These are phyloP conservation scores for Entomobrya proxima DNA, from an alignment of 2,888 invertebrate species.

Conservation along the genomic window DNA sequence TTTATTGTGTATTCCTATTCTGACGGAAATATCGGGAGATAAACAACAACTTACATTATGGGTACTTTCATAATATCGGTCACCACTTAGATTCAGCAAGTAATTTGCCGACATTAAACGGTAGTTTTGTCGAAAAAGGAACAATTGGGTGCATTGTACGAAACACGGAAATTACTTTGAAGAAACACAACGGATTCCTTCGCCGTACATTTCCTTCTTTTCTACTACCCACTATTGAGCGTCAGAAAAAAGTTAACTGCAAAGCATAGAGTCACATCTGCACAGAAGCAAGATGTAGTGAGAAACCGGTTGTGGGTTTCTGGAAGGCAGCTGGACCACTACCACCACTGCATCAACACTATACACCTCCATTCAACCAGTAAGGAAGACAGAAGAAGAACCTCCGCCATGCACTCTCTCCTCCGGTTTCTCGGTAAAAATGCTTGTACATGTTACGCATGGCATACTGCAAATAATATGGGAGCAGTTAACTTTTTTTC, in stretches of 20 bases:
- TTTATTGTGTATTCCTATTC: conserved; percentile 29
- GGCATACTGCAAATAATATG: conserved; percentile 43
- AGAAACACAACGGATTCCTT: not conserved
- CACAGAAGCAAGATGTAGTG: conserved; percentile 55
- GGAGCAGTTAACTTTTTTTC: conserved; percentile 50
- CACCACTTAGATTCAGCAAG: not conserved
- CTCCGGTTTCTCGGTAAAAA: conserved; percentile 20
- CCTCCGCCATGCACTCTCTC: not conserved
- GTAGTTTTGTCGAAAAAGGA: not conserved
- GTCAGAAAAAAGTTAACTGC: not conserved
- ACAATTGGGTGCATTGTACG: conserved; percentile 7
- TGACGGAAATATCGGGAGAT: too few species aligned
- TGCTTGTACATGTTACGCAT: conserved; percentile 49
- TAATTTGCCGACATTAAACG: conserved; percentile 21
- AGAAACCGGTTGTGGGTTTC: conserved; percentile 50
- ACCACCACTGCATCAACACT: not conserved
- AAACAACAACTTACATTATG: too few species aligned
- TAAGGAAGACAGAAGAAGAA: not conserved
- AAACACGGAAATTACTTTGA: not conserved
- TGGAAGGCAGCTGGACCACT: conserved; percentile 61
- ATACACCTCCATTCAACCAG: conserved; percentile 35
- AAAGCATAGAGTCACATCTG: conserved; percentile 53
- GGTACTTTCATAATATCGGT: not conserved
- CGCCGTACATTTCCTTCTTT: not conserved
- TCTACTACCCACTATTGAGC: not conserved